These are phyloP conservation scores for Bombylius major DNA, from an alignment of 2,888 invertebrate species.

Conservation along the genomic window DNA sequence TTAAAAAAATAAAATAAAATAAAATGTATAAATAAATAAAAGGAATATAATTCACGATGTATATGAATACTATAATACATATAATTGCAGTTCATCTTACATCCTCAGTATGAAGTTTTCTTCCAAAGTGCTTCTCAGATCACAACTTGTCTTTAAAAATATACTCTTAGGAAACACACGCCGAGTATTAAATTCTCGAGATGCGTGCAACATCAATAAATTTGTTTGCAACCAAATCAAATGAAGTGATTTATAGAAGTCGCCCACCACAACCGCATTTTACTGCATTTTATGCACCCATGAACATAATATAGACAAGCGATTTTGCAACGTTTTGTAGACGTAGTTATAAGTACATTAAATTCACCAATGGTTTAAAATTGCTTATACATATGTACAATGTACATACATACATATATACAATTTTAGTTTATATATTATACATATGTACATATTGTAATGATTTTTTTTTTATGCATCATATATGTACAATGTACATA, in stretches of 20 bases:
- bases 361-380: no score
- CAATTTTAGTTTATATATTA: no score
- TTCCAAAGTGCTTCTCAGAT: background rate
- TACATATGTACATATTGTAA: no score
- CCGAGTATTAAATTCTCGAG: conserved; percentile 11
- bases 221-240: conserved; percentile 21
- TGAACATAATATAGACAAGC: conserved; percentile 8
- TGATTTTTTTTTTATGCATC: no score
- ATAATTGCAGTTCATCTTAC: background rate
- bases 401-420: no score
- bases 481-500: no score
- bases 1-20: no score
- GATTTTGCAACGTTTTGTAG: background rate
- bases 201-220: conserved; percentile 22
- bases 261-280: conserved; percentile 14
- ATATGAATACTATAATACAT: background rate
- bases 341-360: no score
- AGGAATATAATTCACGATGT: background rate
- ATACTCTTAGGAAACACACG: conserved; percentile 6
- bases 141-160: background rate
- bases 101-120: background rate
- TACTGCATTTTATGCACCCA: conserved; percentile 15
- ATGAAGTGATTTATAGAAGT: conserved; percentile 20
- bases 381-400: no score
- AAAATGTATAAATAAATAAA: no score